A percentile compares a stretch with the other conserved stretches of the same genome.
Evolutionary conservation across 2,797 vertebrate genomes (phyloP).

Genomic region (Enteromius treurensis): DNA sequence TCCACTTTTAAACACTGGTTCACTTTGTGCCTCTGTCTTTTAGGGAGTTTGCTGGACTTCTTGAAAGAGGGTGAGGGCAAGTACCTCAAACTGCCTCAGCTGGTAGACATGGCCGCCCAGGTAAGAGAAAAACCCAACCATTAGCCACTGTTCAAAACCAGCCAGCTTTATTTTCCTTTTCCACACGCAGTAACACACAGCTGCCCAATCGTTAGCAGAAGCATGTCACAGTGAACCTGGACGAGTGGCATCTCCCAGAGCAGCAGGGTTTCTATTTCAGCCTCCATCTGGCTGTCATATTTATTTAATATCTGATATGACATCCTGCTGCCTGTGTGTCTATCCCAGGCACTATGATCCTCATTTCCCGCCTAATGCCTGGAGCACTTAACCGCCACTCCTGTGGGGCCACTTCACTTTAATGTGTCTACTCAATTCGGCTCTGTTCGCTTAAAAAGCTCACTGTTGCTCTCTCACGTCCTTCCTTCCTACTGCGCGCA

Average conservation of each 20-base stretch:
- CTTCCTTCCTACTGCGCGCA: slow-evolving; percentile 30
- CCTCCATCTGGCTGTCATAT: slow-evolving; percentile 64
- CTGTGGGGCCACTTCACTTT: slow-evolving; percentile 69
- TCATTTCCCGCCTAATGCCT: slow-evolving; percentile 65
- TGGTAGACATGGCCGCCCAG: slow-evolving; percentile 99
- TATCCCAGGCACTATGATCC: slow-evolving; percentile 45
- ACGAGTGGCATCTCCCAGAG: slow-evolving; percentile 24
- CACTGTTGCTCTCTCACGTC: slow-evolving; percentile 49
- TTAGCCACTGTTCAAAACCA: slow-evolving; percentile 24
- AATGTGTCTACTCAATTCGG: slow-evolving; percentile 62
- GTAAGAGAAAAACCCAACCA: slow-evolving; percentile 69
- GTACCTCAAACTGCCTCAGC: slow-evolving; percentile 93
- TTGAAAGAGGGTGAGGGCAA: slow-evolving; percentile 96
- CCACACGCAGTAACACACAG: slow-evolving; percentile 15
- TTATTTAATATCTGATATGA: slow-evolving; percentile 63
- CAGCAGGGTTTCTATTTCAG: slow-evolving; percentile 55
- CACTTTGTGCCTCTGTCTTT: slow-evolving; percentile 38
- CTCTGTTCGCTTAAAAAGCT: slow-evolving; percentile 68
- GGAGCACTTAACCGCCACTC: slow-evolving; percentile 69
- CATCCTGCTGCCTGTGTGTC: slow-evolving; percentile 40
- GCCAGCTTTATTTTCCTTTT: slow-evolving; percentile 33
- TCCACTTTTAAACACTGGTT: background rate
- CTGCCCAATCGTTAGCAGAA: slow-evolving; percentile 24
- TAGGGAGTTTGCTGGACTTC: slow-evolving; percentile 96
- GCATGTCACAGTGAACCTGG: slow-evolving; percentile 37